Conservation (phyloP, 2,797 vertebrate genomes). For the Luscinia luscinia region DNA sequence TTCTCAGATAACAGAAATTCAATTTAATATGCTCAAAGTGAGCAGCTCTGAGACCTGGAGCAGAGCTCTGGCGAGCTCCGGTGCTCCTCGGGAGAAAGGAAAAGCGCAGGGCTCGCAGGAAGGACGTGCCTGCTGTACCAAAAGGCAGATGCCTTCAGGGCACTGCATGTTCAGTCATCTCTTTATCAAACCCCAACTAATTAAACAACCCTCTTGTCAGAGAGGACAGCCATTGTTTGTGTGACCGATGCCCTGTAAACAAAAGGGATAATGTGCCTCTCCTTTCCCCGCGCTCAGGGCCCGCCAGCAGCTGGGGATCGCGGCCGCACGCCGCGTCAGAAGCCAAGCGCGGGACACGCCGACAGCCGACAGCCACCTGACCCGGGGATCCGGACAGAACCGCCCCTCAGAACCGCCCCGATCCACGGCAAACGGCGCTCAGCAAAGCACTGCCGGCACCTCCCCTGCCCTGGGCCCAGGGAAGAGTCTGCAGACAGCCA, state of each 20-base stretch:
- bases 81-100: background rate
- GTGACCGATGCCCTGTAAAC: slow-evolving; percentile 60
- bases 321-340: slow-evolving; percentile 62
- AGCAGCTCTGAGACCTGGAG: background rate
- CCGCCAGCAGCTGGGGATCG: slow-evolving; percentile 48
- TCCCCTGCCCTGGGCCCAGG: background rate
- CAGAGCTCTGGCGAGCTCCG: background rate
- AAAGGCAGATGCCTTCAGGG: slow-evolving; percentile 66
- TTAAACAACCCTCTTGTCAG: slow-evolving; percentile 63
- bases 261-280: slow-evolving; percentile 57
- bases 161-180: slow-evolving; percentile 41
- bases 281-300: background rate
- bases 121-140: background rate
- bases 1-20: background rate
- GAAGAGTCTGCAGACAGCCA: background rate
- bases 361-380: too few relatives aligned
- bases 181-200: slow-evolving; percentile 64
- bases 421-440: background rate
- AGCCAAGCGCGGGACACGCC: slow-evolving; percentile 50
- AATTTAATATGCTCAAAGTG: background rate
- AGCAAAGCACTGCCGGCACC: background rate
- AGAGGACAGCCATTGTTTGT: slow-evolving; percentile 39
- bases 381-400: background rate
- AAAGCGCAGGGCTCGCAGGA: background rate
- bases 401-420: background rate